A percentile compares a stretch with the other conserved stretches of the same genome.
Evolutionary conservation across 2,113 vertebrate genomes (phyloP).

Genomic region (Accipiter virgatus): DNA sequence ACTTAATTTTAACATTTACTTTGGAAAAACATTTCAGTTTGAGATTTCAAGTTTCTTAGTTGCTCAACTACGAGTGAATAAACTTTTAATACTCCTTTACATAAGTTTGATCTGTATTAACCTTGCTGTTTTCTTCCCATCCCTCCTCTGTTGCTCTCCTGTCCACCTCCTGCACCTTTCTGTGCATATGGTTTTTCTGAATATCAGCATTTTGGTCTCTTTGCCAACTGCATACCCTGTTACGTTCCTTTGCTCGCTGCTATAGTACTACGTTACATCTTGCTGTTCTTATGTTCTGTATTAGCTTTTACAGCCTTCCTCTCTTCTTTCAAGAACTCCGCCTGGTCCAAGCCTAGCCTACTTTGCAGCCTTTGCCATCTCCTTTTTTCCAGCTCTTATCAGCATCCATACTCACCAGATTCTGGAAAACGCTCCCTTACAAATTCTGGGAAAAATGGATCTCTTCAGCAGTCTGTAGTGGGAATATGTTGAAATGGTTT

Average conservation of each 20-base stretch:
- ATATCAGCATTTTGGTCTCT: not conserved
- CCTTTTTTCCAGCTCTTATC: not conserved
- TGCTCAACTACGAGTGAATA: not conserved
- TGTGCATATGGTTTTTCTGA: not conserved
- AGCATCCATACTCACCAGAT: not conserved
- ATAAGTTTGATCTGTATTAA: not conserved
- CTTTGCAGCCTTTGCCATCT: accelerated
- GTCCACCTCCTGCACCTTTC: not conserved
- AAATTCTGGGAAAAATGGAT: not conserved
- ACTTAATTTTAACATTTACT: not conserved
- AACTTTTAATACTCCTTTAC: not conserved
- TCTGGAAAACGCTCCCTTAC: not conserved
- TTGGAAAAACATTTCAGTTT: not conserved
- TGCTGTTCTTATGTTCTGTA: not conserved
- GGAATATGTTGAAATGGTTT: not conserved
- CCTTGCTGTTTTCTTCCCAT: not conserved
- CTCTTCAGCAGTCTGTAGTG: not conserved
- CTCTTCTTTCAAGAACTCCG: not conserved
- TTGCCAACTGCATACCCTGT: not conserved
- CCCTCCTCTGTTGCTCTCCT: not conserved
- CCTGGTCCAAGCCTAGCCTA: not conserved
- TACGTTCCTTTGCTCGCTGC: not conserved
- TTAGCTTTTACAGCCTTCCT: not conserved
- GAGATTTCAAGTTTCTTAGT: not conserved
- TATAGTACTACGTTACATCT: not conserved